Percentiles rank a stretch among this genome's conserved stretches.
These are phyloP conservation scores for Xerus inauris DNA, from an alignment of 2,113 vertebrate genomes.

Conservation along the genomic window DNA sequence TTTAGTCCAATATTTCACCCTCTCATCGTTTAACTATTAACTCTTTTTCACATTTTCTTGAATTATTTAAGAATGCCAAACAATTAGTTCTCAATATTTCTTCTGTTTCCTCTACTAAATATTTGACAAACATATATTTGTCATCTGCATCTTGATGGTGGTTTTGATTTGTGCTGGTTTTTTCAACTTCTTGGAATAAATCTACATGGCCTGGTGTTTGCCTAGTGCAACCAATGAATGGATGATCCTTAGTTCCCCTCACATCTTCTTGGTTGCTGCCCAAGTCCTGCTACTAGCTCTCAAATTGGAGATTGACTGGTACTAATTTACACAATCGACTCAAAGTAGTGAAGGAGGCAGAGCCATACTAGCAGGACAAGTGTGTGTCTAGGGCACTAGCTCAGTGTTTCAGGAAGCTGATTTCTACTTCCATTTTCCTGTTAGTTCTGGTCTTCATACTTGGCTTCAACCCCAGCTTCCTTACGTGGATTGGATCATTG, in stretches of 20 bases:
- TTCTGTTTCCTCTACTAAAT: slow-evolving; percentile 31
- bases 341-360: neutral
- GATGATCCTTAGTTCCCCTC: neutral
- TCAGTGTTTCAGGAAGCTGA: slow-evolving; percentile 1
- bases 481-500: neutral
- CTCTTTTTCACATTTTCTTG: slow-evolving; percentile 33
- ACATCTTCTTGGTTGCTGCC: neutral
- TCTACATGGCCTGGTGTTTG: neutral
- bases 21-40: neutral
- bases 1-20: neutral
- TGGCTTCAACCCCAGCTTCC: neutral
- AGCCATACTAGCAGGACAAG: neutral
- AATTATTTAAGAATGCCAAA: slow-evolving; percentile 14
- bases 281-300: neutral
- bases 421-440: slow-evolving; percentile 20
- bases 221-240: neutral
- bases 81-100: neutral
- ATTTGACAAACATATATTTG: slow-evolving; percentile 3
- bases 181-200: neutral
- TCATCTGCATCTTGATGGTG: neutral
- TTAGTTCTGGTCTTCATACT: neutral
- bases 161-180: neutral
- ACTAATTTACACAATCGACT: neutral
- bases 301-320: neutral
- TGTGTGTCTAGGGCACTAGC: neutral